Evolutionary conservation across 1,140 invertebrate species (phyloP).

Genomic region (Tribolium castaneum): DNA sequence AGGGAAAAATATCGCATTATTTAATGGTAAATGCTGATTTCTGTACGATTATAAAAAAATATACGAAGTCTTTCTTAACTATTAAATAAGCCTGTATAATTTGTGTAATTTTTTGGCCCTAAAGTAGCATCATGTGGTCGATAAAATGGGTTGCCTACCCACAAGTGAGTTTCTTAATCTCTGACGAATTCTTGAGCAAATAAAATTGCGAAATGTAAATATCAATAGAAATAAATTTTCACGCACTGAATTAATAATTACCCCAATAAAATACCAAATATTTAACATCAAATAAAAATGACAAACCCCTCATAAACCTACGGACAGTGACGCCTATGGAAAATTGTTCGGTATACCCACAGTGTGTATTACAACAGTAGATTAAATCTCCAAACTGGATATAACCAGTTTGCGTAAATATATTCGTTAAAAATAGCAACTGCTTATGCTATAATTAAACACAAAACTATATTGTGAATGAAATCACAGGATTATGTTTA

Average conservation of each 20-base stretch:
- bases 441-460: slow-evolving; percentile 25
- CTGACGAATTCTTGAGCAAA: no score
- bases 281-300: neutral
- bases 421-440: slow-evolving; percentile 14
- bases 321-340: slow-evolving; percentile 2
- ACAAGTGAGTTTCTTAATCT: no score
- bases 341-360: neutral
- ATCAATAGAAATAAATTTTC: no score
- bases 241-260: neutral
- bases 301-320: neutral
- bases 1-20: no score
- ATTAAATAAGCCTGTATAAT: no score
- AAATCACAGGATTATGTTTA: slow-evolving; percentile 10
- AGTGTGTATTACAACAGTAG: neutral
- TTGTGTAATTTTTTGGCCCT: no score
- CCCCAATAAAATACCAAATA: neutral
- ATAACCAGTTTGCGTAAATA: slow-evolving; percentile 26
- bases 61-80: no score
- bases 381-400: slow-evolving; percentile 12
- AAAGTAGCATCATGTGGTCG: no score
- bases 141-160: no score
- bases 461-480: slow-evolving; percentile 18
- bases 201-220: no score
- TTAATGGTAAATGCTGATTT: no score
- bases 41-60: no score